Conservation (phyloP, 2,113 vertebrate genomes). For the Gymnogyps californianus region DNA sequence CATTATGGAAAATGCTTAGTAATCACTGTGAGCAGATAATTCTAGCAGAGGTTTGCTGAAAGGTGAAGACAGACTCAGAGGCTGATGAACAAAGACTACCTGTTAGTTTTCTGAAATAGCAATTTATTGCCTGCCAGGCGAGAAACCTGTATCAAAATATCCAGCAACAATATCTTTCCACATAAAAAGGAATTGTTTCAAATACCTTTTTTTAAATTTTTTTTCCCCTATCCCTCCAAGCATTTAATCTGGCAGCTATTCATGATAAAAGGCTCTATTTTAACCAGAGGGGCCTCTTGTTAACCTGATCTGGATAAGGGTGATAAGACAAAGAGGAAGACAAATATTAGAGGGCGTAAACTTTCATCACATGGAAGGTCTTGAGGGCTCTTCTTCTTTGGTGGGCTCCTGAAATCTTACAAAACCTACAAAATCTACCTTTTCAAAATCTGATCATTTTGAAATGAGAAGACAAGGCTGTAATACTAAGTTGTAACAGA, state of each 20-base stretch:
- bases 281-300: not conserved
- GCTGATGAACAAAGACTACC: not conserved
- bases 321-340: not conserved
- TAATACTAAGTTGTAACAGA: not conserved
- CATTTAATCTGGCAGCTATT: not conserved
- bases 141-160: not conserved
- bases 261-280: not conserved
- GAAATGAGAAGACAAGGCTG: not conserved
- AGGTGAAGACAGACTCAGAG: not conserved
- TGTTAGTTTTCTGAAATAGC: not conserved
- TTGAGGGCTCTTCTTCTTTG: not conserved
- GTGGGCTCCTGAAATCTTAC: not conserved
- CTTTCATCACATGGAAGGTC: not conserved
- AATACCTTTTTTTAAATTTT: not conserved
- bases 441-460: not conserved
- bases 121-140: not conserved
- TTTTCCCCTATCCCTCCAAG: not conserved
- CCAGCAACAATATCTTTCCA: not conserved
- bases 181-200: not conserved
- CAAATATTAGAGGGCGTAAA: not conserved
- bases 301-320: not conserved
- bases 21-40: not conserved
- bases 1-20: not conserved
- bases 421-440: not conserved
- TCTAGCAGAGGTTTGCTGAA: not conserved